Conservation (phyloP, 2,113 vertebrate genomes). For the Columbina picui region DNA sequence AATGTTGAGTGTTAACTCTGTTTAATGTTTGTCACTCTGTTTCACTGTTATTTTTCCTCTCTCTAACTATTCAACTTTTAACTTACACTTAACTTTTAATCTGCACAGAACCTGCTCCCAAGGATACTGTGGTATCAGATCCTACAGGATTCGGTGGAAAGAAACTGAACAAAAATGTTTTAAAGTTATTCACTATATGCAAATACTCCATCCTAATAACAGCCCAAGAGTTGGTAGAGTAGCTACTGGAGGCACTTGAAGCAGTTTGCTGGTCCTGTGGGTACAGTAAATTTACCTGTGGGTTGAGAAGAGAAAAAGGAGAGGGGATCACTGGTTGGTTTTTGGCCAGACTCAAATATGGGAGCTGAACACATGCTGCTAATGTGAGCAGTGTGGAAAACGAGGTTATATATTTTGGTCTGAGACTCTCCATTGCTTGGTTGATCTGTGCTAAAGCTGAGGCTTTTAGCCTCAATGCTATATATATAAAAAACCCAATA, state of each 20-base stretch:
- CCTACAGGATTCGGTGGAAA: not conserved
- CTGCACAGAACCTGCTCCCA: not conserved
- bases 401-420: not conserved
- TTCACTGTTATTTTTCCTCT: not conserved
- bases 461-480: not conserved
- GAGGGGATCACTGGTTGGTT: not conserved
- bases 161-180: not conserved
- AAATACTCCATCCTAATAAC: not conserved
- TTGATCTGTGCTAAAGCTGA: not conserved
- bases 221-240: not conserved
- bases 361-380: not conserved
- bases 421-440: not conserved
- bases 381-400: not conserved
- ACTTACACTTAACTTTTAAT: too few relatives aligned
- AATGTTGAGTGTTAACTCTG: not conserved
- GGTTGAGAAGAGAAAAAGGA: not conserved
- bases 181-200: not conserved
- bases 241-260: not conserved
- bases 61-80: not conserved
- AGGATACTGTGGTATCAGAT: not conserved
- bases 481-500: not conserved
- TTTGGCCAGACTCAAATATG: not conserved
- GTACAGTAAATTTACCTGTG: not conserved
- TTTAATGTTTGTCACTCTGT: slow-evolving; percentile 9
- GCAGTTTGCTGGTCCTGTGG: not conserved